Base-by-base conservation (phyloP, 1,140 invertebrate genomes). In the Conopomorpha cramerella region DNA sequence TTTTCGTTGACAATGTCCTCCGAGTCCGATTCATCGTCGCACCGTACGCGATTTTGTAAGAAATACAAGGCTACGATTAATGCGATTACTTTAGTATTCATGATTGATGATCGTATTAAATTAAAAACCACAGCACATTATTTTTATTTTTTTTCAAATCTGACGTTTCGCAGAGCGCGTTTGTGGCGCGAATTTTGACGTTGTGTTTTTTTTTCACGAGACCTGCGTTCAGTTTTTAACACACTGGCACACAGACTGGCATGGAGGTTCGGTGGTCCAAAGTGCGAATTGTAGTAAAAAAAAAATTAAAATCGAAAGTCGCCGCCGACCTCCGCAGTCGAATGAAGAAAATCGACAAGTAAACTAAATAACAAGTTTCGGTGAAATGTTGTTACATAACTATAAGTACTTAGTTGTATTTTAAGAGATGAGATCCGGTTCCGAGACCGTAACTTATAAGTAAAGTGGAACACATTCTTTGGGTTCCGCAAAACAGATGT, bases 321-420 rank as follows among this genome's bases (percentile, higher is more conserved):
- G 40, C 33, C 46, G 34, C 34, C 32, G 43, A 40, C 30, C 45
- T 44, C 40, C 41, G 41, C n/a, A 35, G 37, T 36, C 39, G 49
- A 59, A 47, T 68, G 64, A 54, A 54, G 41, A 48, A 59, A 50
- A 57, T 53, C 46, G 45, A 45, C 34, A 38, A 38, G 32, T 45
- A 49, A 49, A 43, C 16, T 49, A 39, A 49, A 49, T 36, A 47
- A 49, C n/a, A n/a, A n/a, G n/a, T n/a, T 56, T 64, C 36, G 48
- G 60, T 51, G 57, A 61, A 61, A 61, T 60, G 55, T 25, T 40
- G 49, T 65, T 65, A 61, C 47, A 50, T 63, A 68, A 59, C 37
- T 2, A 29, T 16, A 36, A 29, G 33, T 42, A 36, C 35, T 28
- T 34, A 11, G 38, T 37, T n/a, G n/a, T n/a, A n/a, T n/a, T n/a